These are phyloP conservation scores for Clostera curtula DNA, from an alignment of 2,888 invertebrate species.

Conservation along the genomic window DNA sequence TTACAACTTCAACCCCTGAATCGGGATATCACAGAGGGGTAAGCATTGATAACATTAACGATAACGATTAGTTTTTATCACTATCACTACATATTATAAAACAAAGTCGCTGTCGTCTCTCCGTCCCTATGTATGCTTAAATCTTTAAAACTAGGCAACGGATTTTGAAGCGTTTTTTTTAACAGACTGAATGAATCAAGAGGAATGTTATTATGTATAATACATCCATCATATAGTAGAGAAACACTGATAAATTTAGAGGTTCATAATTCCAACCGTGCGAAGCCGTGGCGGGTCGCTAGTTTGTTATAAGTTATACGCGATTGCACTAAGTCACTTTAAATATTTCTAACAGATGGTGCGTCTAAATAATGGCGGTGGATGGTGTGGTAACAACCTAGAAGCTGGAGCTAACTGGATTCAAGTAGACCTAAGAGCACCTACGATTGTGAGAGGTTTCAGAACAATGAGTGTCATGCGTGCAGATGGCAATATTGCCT, in stretches of 20 bases:
- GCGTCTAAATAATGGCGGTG: slow-evolving; percentile 86
- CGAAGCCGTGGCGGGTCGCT: no score
- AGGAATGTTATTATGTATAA: no score
- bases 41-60: slow-evolving; percentile 31
- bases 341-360: slow-evolving; percentile 77
- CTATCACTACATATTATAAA: no score
- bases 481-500: slow-evolving; percentile 88
- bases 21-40: slow-evolving; percentile 88
- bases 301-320: slow-evolving; percentile 1
- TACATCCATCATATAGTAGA: no score
- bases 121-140: background rate
- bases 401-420: slow-evolving; percentile 94
- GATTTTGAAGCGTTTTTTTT: background rate
- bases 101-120: background rate
- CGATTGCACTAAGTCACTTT: slow-evolving; percentile 1
- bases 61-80: no score
- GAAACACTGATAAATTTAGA: no score
- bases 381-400: slow-evolving; percentile 92
- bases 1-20: slow-evolving; percentile 88
- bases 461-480: slow-evolving; percentile 91
- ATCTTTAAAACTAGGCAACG: slow-evolving; percentile 12
- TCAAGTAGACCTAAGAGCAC: slow-evolving; percentile 89
- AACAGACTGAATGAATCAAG: no score
- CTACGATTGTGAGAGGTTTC: slow-evolving; percentile 92
- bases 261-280: no score